Conservation (phyloP, 2,113 vertebrate species). For the Glaucomys volans region DNA sequence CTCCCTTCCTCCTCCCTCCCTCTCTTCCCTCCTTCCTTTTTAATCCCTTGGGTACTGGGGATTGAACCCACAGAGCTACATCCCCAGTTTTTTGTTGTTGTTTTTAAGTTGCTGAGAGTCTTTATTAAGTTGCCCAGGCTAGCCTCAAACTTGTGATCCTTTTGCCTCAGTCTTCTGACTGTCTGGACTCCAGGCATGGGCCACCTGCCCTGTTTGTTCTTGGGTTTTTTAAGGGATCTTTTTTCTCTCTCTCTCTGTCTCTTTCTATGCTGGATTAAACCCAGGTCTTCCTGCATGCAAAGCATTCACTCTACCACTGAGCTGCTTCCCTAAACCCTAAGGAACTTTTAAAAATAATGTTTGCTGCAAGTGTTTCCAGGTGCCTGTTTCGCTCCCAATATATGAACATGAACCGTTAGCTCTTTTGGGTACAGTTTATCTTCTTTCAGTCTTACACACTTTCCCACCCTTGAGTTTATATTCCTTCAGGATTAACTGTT, state of each 20-base stretch:
- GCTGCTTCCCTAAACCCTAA: neutral
- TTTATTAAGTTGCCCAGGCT: too few relatives aligned
- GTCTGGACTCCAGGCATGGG: too few relatives aligned
- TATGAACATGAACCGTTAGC: neutral
- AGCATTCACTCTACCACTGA: neutral
- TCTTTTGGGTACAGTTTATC: constrained; percentile 1
- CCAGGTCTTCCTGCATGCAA: neutral
- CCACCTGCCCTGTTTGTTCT: neutral
- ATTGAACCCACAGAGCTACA: too few relatives aligned
- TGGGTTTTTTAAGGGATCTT: neutral
- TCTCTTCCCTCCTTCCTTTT: too few relatives aligned
- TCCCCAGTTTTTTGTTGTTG: too few relatives aligned
- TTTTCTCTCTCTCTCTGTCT: neutral
- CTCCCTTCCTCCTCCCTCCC: too few relatives aligned
- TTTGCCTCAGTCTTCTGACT: too few relatives aligned
- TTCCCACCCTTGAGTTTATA: neutral
- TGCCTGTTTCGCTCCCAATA: neutral
- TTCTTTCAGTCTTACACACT: neutral
- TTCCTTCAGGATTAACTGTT: neutral
- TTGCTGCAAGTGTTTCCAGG: neutral
- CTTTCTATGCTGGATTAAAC: neutral
- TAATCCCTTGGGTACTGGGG: too few relatives aligned
- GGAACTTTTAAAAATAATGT: neutral
- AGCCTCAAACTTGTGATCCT: too few relatives aligned
- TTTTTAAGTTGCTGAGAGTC: too few relatives aligned